These are phyloP conservation scores for Apostichopus californicus DNA, from an alignment of 35 echinoderm and acorn worm species.

Conservation along the genomic window DNA sequence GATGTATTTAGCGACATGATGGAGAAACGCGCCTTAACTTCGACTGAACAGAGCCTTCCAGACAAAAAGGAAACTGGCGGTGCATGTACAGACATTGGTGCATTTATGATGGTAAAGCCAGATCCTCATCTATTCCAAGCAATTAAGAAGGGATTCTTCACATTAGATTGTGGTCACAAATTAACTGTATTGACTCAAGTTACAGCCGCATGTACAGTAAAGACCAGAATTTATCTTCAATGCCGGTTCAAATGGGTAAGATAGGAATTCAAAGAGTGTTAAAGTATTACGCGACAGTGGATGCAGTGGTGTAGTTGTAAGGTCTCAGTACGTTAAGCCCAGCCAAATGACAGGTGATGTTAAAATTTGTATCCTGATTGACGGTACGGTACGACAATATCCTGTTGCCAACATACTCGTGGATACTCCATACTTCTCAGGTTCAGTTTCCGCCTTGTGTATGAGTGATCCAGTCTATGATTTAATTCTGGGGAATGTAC, in stretches of 20 bases:
- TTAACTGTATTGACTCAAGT: constrained; percentile 22
- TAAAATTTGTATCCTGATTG: constrained; percentile 61
- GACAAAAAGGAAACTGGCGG: too few species aligned
- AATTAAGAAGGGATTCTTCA: too few species aligned
- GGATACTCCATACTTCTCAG: constrained; percentile 63
- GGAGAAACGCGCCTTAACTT: constrained; percentile 1
- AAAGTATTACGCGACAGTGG: constrained; percentile 62
- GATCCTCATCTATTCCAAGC: too few species aligned
- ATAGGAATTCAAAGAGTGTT: not conserved
- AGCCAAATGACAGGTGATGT: constrained; percentile 40
- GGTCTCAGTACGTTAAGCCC: not conserved
- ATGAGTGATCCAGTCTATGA: too few species aligned
- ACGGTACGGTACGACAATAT: constrained; percentile 52
- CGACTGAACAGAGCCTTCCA: too few species aligned
- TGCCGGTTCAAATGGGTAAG: constrained; percentile 54
- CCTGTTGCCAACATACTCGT: constrained; percentile 58
- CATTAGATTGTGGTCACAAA: too few species aligned
- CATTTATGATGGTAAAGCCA: too few species aligned
- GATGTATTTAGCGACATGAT: not conserved
- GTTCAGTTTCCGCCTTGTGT: constrained; percentile 32
- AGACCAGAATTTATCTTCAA: not conserved
- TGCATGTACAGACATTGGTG: too few species aligned
- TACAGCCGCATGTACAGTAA: constrained; percentile 57
- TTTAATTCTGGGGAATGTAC: too few species aligned
- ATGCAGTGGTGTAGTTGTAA: constrained; percentile 57